Evolutionary conservation across 1,140 invertebrate genomes (phyloP), one percentile per base, ranked within the genome.

Genomic region (Drosophila athabasca): DNA sequence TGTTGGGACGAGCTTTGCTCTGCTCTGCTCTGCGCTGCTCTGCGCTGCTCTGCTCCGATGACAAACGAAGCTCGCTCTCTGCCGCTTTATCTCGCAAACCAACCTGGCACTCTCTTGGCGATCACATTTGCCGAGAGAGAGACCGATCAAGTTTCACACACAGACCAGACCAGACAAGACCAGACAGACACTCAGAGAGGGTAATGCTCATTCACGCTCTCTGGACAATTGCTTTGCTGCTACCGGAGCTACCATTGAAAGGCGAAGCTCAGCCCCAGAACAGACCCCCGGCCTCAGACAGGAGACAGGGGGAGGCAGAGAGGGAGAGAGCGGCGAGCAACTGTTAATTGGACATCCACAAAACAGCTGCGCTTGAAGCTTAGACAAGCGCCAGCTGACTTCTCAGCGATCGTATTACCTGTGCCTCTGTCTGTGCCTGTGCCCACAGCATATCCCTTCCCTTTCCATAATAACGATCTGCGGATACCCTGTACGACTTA

Each of bases 351-450:
- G 77, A 81, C 55, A 73, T 66, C 77, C 64, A 64, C 54, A 79
- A 82, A 87, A 88, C 82, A 87, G 78, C 82, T 88, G 83, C 68
- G 62, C 82, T 68, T 58, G 35, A 31, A 70, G 65, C 67, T 55
- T 45, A 67, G 67, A 70, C 67, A 50, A 85, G 81, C 81, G 82
- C 82, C 81, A 87, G 81, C 82, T 87, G 81, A 85, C 81, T 85
- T 72, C 54, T 64, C 68, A 44, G 31, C 17, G 74, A 74, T 85
- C 78, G 57, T 58, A 70, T 85, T 82, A 82, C 81, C 48, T 43
- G 62, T 19, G 5, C 59, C 11, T 43, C 22, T 22, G 13, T 82
- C 48, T 43, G 62, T 19, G 5, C 59, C 11, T 43, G 26, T 22
- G 13, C 6, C 54, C 3, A 48, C 54, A 11, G 13, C 66, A 19